phyloP scores from a whole-genome alignment of 2,797 vertebrate species.

The Nothura maculosa region DNA sequence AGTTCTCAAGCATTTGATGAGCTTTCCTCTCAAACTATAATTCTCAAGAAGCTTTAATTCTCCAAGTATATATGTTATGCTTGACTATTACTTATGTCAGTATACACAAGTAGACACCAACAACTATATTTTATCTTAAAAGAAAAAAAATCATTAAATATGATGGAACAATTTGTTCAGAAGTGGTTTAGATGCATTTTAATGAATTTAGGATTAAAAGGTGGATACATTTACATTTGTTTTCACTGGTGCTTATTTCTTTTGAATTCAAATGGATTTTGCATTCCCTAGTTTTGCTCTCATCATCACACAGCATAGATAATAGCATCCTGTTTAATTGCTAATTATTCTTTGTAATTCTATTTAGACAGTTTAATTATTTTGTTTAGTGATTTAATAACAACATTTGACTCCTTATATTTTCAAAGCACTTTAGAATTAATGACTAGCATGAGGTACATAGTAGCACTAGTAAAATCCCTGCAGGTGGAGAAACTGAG shows the following conservation, averaged over 20 bases:
- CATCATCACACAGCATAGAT: constrained; percentile 34
- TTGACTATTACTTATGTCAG: not conserved
- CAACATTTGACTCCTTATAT: constrained; percentile 30
- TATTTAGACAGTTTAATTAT: constrained; percentile 67
- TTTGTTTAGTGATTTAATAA: constrained; percentile 68
- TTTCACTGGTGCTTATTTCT: constrained; percentile 17
- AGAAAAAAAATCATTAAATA: not conserved
- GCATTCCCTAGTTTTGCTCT: not conserved
- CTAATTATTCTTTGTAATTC: constrained; percentile 66
- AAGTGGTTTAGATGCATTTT: not conserved
- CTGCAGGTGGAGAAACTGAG: not conserved
- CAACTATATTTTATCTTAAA: not conserved
- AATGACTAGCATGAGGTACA: not conserved
- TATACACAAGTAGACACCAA: not conserved
- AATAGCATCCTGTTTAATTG: constrained; percentile 55
- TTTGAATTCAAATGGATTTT: constrained; percentile 8
- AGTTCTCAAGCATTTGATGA: not conserved
- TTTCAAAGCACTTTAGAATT: constrained; percentile 44
- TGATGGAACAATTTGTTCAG: not conserved
- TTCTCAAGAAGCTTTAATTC: not conserved
- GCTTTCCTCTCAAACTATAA: not conserved
- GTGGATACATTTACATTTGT: not conserved
- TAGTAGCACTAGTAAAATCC: not conserved
- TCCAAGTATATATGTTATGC: not conserved
- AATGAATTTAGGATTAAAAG: not conserved